Base-by-base conservation (phyloP, 2,797 vertebrate genomes). In the Crypturellus tataupa region DNA sequence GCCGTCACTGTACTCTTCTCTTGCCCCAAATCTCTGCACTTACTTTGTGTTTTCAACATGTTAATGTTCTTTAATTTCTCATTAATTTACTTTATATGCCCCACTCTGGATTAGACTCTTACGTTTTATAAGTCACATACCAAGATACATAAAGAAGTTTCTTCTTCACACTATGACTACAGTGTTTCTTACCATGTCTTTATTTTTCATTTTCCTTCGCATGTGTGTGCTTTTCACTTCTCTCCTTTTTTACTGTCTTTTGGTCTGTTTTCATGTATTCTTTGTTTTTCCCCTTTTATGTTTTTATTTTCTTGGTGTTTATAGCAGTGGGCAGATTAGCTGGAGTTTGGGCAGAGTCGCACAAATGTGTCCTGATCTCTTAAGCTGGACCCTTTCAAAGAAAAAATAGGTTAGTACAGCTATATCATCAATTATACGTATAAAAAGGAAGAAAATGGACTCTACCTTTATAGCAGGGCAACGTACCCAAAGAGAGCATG, bases 81-180 rank as follows among this genome's bases (percentile, higher is more conserved):
- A 12, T 79, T 85, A 35, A 92, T 94, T 90, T 84, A 72, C 56
- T 79, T 95, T 59, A 46, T 90, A 35, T 83, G 70, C 80, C 72
- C 90, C 20, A 29, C 29, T 81, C 25, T 84, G 37, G 16, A 40
- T 87, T 93, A 60, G 55, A 12, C 13, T 72, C 55, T 71, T 67
- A 7, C 62, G 77, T 70, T 87, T 85, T 86, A 64, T 15, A 73
- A 42, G 63, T 44, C 14, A 65, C 75, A 9, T 17, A 65, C 18
- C 0, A 31, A 53, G 27, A 39, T 51, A 17, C 9, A 9, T 37
- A 47, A 47, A 46, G 3, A 82, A 37, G 35, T 73, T 90, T 91
- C 12, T 31, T 58, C 79, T 87, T 78, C n/a, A 6, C 55, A 80
- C 53, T 9, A 42, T 42, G 40, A 42, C 13, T 42, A 68, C 25